Conservation (phyloP, 1,140 invertebrate species). For the Leguminivora glycinivorella region DNA sequence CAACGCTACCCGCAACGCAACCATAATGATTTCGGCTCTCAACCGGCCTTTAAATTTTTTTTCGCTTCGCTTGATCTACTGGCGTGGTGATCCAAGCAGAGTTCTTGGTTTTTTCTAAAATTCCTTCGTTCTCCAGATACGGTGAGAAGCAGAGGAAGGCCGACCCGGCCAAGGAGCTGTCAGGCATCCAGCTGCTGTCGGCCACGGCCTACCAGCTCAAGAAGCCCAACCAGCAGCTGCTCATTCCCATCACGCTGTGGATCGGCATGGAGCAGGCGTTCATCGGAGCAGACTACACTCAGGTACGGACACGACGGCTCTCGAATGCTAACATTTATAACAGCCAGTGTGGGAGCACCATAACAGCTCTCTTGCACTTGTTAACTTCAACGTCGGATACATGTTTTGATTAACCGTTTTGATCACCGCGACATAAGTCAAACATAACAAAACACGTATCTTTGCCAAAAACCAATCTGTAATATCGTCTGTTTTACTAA, state of each 20-base stretch:
- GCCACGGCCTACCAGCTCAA: slow-evolving; percentile 95
- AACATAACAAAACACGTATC: background rate
- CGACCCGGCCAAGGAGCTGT: slow-evolving; percentile 84
- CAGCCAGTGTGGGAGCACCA: too few species aligned
- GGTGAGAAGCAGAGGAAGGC: slow-evolving; percentile 88
- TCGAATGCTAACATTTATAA: too few species aligned
- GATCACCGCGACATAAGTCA: background rate
- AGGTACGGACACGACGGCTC: slow-evolving; percentile 82
- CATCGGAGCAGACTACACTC: slow-evolving; percentile 96
- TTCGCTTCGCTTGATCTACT: too few species aligned
- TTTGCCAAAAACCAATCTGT: background rate
- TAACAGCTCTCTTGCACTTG: too few species aligned
- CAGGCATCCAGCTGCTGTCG: slow-evolving; percentile 89
- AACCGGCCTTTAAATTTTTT: too few species aligned
- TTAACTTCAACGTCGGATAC: too few species aligned
- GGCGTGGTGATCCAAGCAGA: too few species aligned
- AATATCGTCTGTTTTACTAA: background rate
- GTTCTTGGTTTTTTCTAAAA: background rate
- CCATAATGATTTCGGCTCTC: too few species aligned
- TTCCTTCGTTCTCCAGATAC: slow-evolving; percentile 74
- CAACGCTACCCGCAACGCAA: too few species aligned
- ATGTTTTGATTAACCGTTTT: too few species aligned
- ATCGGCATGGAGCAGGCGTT: slow-evolving; percentile 99
- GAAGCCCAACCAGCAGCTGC: slow-evolving; percentile 93
- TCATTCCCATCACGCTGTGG: slow-evolving; percentile 97